Evolutionary conservation across 2,113 vertebrate genomes (phyloP), one percentile per base, ranked within the genome.

Genomic region (Gadus chalcogrammus): DNA sequence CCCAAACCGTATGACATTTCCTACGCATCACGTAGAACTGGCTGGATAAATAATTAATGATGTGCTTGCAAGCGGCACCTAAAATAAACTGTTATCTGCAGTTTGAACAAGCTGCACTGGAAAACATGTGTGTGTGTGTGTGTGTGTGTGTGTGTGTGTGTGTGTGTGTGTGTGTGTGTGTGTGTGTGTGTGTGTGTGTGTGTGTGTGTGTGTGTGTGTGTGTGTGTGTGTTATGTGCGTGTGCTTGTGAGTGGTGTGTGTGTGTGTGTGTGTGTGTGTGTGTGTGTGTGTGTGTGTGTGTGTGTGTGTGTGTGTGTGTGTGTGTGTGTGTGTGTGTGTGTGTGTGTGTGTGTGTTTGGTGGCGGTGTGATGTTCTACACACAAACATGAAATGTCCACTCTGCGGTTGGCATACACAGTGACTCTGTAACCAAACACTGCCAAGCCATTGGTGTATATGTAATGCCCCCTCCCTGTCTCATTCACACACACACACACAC

Each of bases 71-170:
- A 22, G n/a, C n/a, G 22, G 59, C 59, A 61, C 59, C 42, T 48
- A 48, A 48, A 48, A 48, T 48, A 48, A 48, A 48, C 42, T 17
- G 70, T 78, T 81, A 84, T 84, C 65, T 73, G 24, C 59, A 48
- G 55, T 82, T 82, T 82, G 67, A 77, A 80, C 61, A 69, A 69
- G 65, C 72, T 59, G 58, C 55, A 67, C 42, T 5, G 65, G 67
- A 9, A 62, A 76, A 77, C 31, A 7, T 48, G 9, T 48, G 42
- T 48, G 42, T 48, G 42, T 48, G 42, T 48, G 42, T 48, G 42
- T 48, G 42, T 48, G 42, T 48, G 42, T 48, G 42, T 48, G 42
- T 48, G 42, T 48, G 42, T 48, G 42, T 48, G 42, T 48, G 42
- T 48, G 58, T 58, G 31, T 58, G 27, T 55, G 56, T 52, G 12